Evolutionary conservation across 2,113 vertebrate species (phyloP).

Genomic region (Nycticryphes semicollaris): DNA sequence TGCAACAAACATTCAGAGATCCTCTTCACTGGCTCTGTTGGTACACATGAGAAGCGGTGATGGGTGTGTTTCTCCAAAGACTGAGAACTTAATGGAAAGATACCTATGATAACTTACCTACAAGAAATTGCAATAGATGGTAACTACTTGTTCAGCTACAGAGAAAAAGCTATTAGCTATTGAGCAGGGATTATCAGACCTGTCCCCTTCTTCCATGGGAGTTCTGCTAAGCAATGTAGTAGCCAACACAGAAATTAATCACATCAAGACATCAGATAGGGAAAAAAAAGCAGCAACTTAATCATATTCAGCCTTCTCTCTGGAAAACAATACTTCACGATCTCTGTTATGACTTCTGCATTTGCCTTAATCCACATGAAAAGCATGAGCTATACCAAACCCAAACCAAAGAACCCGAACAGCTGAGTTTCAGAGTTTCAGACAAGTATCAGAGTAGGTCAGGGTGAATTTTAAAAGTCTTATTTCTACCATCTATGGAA

Average conservation of each 20-base stretch:
- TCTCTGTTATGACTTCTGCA: neutral
- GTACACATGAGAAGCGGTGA: rapidly evolving
- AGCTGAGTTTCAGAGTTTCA: neutral
- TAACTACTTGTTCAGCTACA: neutral
- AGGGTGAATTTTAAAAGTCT: constrained; percentile 29
- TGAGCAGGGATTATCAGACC: neutral
- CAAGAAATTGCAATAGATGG: neutral
- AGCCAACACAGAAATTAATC: neutral
- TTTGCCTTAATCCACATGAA: neutral
- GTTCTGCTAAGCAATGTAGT: neutral
- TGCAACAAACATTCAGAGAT: neutral
- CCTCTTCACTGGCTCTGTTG: neutral
- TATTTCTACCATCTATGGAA: constrained; percentile 16
- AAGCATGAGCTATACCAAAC: neutral
- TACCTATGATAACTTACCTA: neutral
- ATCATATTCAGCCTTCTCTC: neutral
- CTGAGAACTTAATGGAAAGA: neutral
- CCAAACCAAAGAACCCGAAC: neutral
- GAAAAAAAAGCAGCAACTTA: neutral
- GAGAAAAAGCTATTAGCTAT: neutral
- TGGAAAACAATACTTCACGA: neutral
- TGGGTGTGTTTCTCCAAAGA: neutral
- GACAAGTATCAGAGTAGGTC: constrained; percentile 8
- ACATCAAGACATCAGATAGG: neutral
- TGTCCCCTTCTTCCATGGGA: neutral